Base-by-base conservation (phyloP, 2,797 vertebrate genomes). In the Jordanella pulchra region DNA sequence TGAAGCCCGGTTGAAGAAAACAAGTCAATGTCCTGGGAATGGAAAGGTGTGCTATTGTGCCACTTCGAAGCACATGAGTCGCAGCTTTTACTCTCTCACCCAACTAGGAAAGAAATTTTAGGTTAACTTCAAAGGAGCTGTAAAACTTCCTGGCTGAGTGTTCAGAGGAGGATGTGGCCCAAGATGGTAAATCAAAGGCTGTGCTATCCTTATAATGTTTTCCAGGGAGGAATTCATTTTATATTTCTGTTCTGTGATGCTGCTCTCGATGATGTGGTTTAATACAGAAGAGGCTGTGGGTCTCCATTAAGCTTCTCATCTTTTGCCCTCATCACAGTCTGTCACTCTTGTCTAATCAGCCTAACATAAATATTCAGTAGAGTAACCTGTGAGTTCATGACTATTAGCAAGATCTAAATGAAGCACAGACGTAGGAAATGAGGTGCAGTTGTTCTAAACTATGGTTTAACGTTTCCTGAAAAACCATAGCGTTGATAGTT, bases 321-420 rank as follows among this genome's bases (percentile, higher is more conserved):
- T 27, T 30, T 69, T 71, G 58, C 67, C 42, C 72, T 68, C 64
- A 73, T 78, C 67, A 7, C 64, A 50, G 64, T 30, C 69, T 47
- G 70, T 75, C 76, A 73, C 79, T 83, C 85, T 78, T 23, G 71
- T 86, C 86, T 88, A 84, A 89, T 87, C 74, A 82, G 69, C 51
- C 35, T 4, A 1, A 18, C 75, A 86, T 89, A 78, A 88, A 91
- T 91, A 91, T 93, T 91, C 81, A 90, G 82, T 63, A 63, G 58
- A 50, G 65, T 85, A 82, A 87, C 88, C 87, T 87, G 75, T 69
- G 72, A 71, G 65, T 65, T 80, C 42, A 80, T 92, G 84, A 82
- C 91, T 93, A 91, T 91, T 86, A 79, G 93, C 80, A 74, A 85
- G 77, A 27, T 50, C 65, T 67, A 81, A 85, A 84, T 91, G 75